These are phyloP conservation scores for Fringilla coelebs DNA, from an alignment of 2,797 vertebrate species.

Conservation along the genomic window DNA sequence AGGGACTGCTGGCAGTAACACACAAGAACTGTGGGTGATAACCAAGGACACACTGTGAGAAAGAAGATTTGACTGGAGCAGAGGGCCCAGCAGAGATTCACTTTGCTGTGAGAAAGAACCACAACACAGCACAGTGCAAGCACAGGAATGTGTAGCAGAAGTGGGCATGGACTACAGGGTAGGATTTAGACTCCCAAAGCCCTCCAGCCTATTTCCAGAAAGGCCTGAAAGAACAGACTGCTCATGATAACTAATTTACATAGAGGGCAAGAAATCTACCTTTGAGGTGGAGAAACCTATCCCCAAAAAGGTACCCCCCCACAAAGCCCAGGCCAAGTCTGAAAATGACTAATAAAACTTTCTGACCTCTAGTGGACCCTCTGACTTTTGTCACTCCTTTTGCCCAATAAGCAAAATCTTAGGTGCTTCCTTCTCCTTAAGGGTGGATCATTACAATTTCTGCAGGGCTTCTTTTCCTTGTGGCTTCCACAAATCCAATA, in stretches of 20 bases:
- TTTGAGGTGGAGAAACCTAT: not conserved
- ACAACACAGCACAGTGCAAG: not conserved
- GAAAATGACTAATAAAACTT: not conserved
- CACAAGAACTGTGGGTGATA: not conserved
- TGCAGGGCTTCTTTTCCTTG: not conserved
- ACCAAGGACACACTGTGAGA: accelerated
- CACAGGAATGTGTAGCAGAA: not conserved
- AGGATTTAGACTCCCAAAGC: not conserved
- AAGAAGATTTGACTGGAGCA: not conserved
- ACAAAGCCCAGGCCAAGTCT: not conserved
- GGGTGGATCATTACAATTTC: not conserved
- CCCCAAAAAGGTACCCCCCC: accelerated
- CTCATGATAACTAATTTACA: not conserved
- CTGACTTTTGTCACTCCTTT: not conserved
- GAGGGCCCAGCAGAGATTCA: not conserved
- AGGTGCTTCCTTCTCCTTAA: not conserved
- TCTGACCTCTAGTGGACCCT: not conserved
- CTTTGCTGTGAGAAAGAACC: not conserved
- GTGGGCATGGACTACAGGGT: accelerated
- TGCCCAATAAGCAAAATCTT: not conserved
- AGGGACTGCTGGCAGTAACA: not conserved
- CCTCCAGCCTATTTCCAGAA: not conserved
- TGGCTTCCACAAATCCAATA: not conserved
- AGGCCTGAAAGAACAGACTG: not conserved
- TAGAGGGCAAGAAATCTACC: not conserved